Evolutionary conservation across 2,888 invertebrate genomes (phyloP), one percentile per base, ranked within the genome.

Genomic region (Quadriops clusia): DNA sequence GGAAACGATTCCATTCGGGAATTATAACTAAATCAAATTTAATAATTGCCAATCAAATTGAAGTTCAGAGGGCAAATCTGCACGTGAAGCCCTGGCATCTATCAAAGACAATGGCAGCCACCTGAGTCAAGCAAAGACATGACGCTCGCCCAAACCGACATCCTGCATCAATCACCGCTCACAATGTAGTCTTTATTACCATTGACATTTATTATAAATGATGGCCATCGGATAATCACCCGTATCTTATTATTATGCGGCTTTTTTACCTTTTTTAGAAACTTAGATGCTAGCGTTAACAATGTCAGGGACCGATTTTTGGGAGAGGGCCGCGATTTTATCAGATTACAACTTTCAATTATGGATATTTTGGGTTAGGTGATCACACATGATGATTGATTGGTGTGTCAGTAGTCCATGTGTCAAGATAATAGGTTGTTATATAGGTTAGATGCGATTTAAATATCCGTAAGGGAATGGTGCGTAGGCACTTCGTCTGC

Each of bases 171-270:
- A 53, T 54, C 54, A 54, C 41, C 32, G 38, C 33, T 46, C 44
- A 54, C 53, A 54, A 54, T 54, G 47, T 50, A 44, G 45, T 51
- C 51, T 51, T 51, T 54, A 54, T 54, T 54, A 50, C 48, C 46
- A 54, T 50, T 54, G 54, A 54, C 54, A 48, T 44, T 44, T 50
- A 46, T 54, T 53, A 54, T 54, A 53, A 54, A 54, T 53, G 53
- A 53, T 51, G 43, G 33, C 42, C 39, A 40, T 43, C 39, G 42
- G 38, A 42, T 45, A 45, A 44, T 43, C 42, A 39, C 40, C 38
- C 42, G 40, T 42, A 46, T 45, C 40, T 44, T 36, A 39, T 42
- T 42, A 41, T 36, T 28, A 31, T n/a, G n/a, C n/a, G n/a, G n/a
- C 32, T 39, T 38, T 40, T 41, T 41, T 36, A 32, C 24, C 17